Percentiles rank a stretch among this genome's conserved stretches.
Evolutionary conservation across 1,140 invertebrate genomes (phyloP).

Genomic region (Platyscapa corneri): DNA sequence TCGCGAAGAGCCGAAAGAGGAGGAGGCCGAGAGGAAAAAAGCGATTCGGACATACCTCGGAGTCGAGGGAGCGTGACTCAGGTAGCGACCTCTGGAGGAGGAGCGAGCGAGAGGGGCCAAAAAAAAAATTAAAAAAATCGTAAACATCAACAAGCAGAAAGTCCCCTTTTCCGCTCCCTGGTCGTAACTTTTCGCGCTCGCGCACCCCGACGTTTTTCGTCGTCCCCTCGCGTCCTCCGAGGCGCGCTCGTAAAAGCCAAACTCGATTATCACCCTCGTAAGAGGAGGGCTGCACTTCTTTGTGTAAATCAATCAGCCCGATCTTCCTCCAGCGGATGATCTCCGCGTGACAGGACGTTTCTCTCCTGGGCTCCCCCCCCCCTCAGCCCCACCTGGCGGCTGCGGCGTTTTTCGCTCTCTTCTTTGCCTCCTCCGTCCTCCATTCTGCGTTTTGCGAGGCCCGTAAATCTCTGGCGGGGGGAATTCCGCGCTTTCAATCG

Average conservation of each 20-base stretch:
- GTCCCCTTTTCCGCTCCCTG: neutral
- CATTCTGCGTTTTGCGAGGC: neutral
- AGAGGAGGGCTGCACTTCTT: neutral
- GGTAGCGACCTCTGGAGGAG: neutral
- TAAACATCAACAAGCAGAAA: conserved; percentile 5
- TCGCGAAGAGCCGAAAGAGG: neutral
- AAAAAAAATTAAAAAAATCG: neutral
- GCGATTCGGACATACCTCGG: neutral
- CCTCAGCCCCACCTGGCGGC: no score
- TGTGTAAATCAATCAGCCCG: conserved; percentile 48
- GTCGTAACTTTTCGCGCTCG: conserved; percentile 42
- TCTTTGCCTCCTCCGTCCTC: neutral
- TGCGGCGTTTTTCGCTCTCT: neutral
- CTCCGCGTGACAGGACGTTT: conserved; percentile 35
- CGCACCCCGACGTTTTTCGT: neutral
- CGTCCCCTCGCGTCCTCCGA: neutral
- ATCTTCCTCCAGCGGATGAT: conserved; percentile 10
- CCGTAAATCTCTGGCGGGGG: conserved; percentile 35
- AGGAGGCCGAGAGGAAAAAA: neutral
- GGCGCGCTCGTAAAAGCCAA: conserved; percentile 44
- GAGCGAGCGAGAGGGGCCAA: neutral
- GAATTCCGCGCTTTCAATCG: conserved; percentile 48
- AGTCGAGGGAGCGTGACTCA: neutral
- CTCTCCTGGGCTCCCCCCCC: neutral
- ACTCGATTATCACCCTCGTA: conserved; percentile 47